Evolutionary conservation across 1,140 invertebrate species (phyloP).

Genomic region (Scaptomyza hsui): DNA sequence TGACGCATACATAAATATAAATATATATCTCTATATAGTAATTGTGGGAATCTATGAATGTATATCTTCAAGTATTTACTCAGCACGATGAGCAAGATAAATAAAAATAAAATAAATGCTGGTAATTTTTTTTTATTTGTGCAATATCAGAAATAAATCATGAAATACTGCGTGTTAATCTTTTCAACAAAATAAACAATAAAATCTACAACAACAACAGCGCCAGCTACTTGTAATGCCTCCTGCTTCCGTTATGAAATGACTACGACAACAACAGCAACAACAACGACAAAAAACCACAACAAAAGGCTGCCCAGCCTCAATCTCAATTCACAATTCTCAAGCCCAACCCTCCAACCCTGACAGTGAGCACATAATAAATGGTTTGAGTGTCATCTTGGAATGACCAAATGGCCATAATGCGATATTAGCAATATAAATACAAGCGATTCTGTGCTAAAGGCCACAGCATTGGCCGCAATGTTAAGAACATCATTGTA

Average conservation of each 20-base stretch:
- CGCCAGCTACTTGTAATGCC: constrained; percentile 36
- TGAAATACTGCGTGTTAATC: constrained; percentile 65
- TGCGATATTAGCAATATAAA: constrained; percentile 42
- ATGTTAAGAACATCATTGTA: background rate
- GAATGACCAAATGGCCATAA: constrained; percentile 47
- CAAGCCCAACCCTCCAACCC: background rate
- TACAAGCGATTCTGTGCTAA: constrained; percentile 27
- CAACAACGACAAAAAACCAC: constrained; percentile 20
- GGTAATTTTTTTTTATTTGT: constrained; percentile 74
- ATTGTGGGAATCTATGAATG: constrained; percentile 3
- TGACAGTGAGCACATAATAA: constrained; percentile 9
- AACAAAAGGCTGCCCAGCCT: constrained; percentile 23
- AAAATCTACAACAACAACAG: constrained; percentile 13
- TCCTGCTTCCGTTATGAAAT: constrained; percentile 60
- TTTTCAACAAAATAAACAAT: constrained; percentile 67
- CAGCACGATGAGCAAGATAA: constrained; percentile 45
- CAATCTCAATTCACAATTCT: constrained; percentile 10
- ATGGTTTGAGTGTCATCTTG: constrained; percentile 20
- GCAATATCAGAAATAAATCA: constrained; percentile 72
- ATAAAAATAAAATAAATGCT: constrained; percentile 63
- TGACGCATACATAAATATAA: constrained; percentile 35
- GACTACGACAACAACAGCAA: constrained; percentile 26
- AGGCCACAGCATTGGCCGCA: constrained; percentile 23
- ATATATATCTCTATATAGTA: constrained; percentile 11
- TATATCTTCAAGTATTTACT: constrained; percentile 18